These are phyloP conservation scores for Eupithecia exiguata DNA, from an alignment of 2,888 invertebrate genomes.

Conservation along the genomic window DNA sequence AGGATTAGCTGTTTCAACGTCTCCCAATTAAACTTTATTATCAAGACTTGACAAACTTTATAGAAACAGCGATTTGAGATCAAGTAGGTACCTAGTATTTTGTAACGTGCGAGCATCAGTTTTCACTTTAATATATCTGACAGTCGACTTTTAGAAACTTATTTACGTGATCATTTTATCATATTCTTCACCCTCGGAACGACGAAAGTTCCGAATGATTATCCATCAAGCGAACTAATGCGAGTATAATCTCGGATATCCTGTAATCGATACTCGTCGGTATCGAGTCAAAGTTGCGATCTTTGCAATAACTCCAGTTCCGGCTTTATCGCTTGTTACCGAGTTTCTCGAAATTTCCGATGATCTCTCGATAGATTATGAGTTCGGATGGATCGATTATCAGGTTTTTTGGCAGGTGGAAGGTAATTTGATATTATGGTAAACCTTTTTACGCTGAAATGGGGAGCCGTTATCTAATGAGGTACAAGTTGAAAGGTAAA, in stretches of 20 bases:
- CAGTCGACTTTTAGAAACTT: not conserved
- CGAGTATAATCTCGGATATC: conserved; percentile 45
- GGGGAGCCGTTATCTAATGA: conserved; percentile 5
- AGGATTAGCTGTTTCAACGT: conserved; percentile 5
- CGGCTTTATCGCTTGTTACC: conserved; percentile 60
- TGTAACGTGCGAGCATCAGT: not conserved
- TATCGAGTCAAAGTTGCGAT: conserved; percentile 45
- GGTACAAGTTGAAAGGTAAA: not conserved
- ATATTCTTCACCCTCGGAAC: conserved; percentile 39
- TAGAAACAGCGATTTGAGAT: not conserved
- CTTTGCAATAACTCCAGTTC: conserved; percentile 58
- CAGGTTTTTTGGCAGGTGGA: conserved; percentile 33
- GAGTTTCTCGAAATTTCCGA: conserved; percentile 54
- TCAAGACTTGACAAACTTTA: not conserved
- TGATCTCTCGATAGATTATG: conserved; percentile 41
- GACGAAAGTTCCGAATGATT: conserved; percentile 41
- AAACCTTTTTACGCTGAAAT: conserved; percentile 17
- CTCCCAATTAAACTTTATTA: conserved; percentile 2
- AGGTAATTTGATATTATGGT: conserved; percentile 26
- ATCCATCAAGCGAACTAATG: conserved; percentile 43
- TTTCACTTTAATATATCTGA: not conserved
- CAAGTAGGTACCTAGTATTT: not conserved
- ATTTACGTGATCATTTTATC: conserved; percentile 34
- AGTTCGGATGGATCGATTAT: conserved; percentile 33
- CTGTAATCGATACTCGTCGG: conserved; percentile 43